phyloP scores from a whole-genome alignment of 2,888 invertebrate species.

The Lymantria dispar region DNA sequence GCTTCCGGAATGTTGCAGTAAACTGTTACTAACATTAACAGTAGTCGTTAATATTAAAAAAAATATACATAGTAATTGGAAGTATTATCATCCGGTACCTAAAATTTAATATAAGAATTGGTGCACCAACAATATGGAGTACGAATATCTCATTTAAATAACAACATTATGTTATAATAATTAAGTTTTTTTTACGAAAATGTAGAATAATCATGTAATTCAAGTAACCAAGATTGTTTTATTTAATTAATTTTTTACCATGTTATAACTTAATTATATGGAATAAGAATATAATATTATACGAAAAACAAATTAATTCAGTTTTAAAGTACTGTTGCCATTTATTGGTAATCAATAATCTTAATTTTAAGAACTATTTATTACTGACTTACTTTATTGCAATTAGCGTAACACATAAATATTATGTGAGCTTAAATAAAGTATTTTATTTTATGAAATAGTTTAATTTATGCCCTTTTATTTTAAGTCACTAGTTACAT shows the following conservation, averaged over 20 bases:
- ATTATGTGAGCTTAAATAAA: slow-evolving; percentile 78
- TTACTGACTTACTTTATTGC: slow-evolving; percentile 57
- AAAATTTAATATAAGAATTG: slow-evolving; percentile 35
- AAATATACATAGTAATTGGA: slow-evolving; percentile 15
- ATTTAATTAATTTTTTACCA: slow-evolving; percentile 25
- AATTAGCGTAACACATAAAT: slow-evolving; percentile 56
- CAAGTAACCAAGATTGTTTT: slow-evolving; percentile 10
- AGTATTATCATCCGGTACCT: slow-evolving; percentile 11
- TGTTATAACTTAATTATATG: slow-evolving; percentile 19
- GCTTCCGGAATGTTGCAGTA: slow-evolving; percentile 81
- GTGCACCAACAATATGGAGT: slow-evolving; percentile 50
- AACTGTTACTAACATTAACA: slow-evolving; percentile 76
- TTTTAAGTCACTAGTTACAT: too few species aligned
- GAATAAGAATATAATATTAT: slow-evolving; percentile 20
- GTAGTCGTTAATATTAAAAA: slow-evolving; percentile 40
- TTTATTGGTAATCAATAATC: slow-evolving; percentile 49
- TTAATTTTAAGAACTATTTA: slow-evolving; percentile 66
- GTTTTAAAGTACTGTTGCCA: background rate
- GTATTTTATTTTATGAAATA: slow-evolving; percentile 67
- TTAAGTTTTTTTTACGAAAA: slow-evolving; percentile 19
- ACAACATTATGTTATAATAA: slow-evolving; percentile 11
- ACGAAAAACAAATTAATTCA: slow-evolving; percentile 9
- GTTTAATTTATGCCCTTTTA: too few species aligned
- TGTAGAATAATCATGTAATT: slow-evolving; percentile 11
- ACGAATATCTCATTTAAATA: slow-evolving; percentile 17